Base-by-base conservation (phyloP, 1,140 invertebrate genomes). In the Drosophila kanapiae region DNA sequence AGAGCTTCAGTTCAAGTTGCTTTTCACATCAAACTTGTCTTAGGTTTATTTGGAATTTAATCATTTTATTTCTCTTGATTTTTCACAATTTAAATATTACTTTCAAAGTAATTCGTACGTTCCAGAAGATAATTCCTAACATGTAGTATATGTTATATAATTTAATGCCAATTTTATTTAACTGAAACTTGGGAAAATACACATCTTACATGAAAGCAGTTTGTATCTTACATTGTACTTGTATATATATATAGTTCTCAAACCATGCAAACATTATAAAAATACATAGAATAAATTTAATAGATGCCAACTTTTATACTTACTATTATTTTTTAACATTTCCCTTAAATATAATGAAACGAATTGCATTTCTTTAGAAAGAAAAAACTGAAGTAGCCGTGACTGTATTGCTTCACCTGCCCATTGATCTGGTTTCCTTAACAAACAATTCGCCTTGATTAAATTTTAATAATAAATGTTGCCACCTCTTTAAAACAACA, bases 401-500 rank as follows among this genome's bases (percentile, higher is more conserved):
- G 29, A 2, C 6, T 3, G 0, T 13, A 37, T 16, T 29, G 56
- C 27, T 31, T n/a, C 37, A 38, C 63, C 43, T 16, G 8, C 6
- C 9, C 29, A 45, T 68, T 42, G 67, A 68, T 54, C 62, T 37
- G 62, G 67, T 3, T 70, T 45, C 16, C 48, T 70, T 68, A 31
- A 68, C 67, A 68, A 68, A 68, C 67, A 70, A 45, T 69, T 56
- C 35, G 27, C 33, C 51, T 71, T 72, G 67, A 72, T 72, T 72
- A 59, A 72, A 72, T 71, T 72, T 72, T 51, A 72, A 72, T 72
- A 72, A 71, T 72, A 59, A 59, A 58, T 72, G 53, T 33, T 45
- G 67, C 37, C 69, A 72, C 35, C 67, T 72, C 67, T 72, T 72
- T 72, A 72, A 72, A 49, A 59, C 51, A 71, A 71, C 69, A 71